phyloP scores from a whole-genome alignment of 2,797 vertebrate genomes.

The Nannoperca australis region DNA sequence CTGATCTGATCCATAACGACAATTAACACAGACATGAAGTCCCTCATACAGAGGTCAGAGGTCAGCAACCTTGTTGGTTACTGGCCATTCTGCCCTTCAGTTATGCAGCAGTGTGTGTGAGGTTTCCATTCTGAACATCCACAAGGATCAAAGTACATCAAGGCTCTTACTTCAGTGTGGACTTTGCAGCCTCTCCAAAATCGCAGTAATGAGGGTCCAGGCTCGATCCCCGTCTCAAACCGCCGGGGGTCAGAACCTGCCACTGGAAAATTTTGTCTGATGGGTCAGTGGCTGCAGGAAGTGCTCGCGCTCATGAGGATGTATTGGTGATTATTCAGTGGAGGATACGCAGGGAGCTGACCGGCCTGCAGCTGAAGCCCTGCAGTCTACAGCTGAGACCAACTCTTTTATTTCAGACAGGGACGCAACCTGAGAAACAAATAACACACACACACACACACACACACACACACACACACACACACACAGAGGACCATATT shows the following conservation, averaged over 20 bases:
- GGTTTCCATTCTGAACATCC: constrained; percentile 27
- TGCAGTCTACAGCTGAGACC: constrained; percentile 50
- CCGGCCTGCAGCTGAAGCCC: constrained; percentile 48
- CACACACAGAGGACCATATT: background rate
- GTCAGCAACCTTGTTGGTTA: too few relatives aligned
- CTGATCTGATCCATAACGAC: too few relatives aligned
- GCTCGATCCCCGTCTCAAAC: constrained; percentile 28
- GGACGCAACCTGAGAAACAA: constrained; percentile 20
- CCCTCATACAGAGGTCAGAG: too few relatives aligned
- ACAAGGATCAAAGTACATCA: constrained; percentile 49
- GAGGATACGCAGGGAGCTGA: constrained; percentile 15
- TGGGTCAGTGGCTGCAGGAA: constrained; percentile 61
- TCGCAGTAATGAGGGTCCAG: constrained; percentile 66
- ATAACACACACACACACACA: constrained; percentile 3
- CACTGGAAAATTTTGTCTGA: constrained; percentile 55
- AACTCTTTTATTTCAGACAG: constrained; percentile 11
- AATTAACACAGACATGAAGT: too few relatives aligned
- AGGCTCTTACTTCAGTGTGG: constrained; percentile 38
- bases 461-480: background rate
- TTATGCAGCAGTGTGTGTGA: constrained; percentile 5
- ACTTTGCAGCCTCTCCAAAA: constrained; percentile 57
- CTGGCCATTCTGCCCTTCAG: too few relatives aligned
- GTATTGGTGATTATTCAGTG: constrained; percentile 44
- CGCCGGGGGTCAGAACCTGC: constrained; percentile 57
- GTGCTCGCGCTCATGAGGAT: constrained; percentile 41